Base-by-base conservation (phyloP, 2,888 invertebrate species). In the Oscheius sp. region DNA sequence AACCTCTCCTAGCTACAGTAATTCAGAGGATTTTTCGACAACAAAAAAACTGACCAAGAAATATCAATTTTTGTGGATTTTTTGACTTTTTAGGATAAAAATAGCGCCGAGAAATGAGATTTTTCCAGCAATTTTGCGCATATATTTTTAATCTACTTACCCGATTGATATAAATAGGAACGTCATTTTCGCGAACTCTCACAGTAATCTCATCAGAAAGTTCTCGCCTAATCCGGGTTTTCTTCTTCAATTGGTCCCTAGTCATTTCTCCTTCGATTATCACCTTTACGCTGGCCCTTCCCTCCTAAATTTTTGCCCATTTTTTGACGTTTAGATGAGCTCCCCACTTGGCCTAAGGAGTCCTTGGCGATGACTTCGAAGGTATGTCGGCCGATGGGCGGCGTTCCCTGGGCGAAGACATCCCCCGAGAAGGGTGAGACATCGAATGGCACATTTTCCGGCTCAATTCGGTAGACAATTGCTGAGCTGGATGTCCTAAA, bases 341-440 rank as follows among this genome's bases (percentile, higher is more conserved):
- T n/a, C n/a, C 6, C 12, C 25, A 67, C 67, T 58, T 67, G 67
- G 45, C 67, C 67, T 4, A 67, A 20, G 5, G 67, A 46, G 45
- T 67, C 67, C 33, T 57, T 67, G 5, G 67, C 67, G 10, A 67
- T 42, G 5, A 45, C 67, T 5, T 67, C 57, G 33, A 67, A 58
- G 5, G 45, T 48, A n/a, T 57, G 57, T 48, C 58, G 17, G 31
- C 67, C 67, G 2, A 33, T 17, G 8, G 57, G 4, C 3, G 46
- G 45, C n/a, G 5, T 15, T 33, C 48, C 46, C 12, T 31, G 8
- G 27, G 48, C n/a, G 46, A 67, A 67, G 29, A 67, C 48, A 46
- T 67, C 67, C n/a, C 67, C 67, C 4, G 67, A 67, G 27, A 67
- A 67, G 1, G 67, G 57, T 8, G 67, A 27, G 15, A 67, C 25